Evolutionary conservation across 2,797 vertebrate genomes (phyloP), one percentile per base, ranked within the genome.

Genomic region (Amphiprion clarkii): DNA sequence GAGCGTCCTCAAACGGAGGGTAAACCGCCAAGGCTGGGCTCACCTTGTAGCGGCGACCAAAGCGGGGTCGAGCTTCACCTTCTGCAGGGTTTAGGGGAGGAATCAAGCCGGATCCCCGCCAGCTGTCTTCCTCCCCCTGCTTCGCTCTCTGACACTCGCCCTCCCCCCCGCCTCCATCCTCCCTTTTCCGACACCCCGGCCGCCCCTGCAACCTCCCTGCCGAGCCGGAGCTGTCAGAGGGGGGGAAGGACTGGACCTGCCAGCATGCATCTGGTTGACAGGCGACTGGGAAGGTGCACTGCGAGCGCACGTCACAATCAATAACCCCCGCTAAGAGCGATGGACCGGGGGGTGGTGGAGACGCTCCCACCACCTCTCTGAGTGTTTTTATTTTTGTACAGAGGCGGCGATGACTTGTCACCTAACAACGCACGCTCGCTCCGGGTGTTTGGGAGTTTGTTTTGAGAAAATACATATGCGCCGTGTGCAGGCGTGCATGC

Each of bases 261-360:
- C 96, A 95, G 95, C 94, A 89, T 86, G 88, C 87, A 87, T 96
- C 68, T 93, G 81, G 57, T 3, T 96, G 96, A 97, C 89, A 94
- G 88, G 93, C 73, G 81, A 87, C 95, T 94, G 84, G 91, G 92
- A 96, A 96, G 95, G 95, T 96, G 94, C 95, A 95, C 93, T 92
- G 87, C 88, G 64, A 96, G 95, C 94, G 86, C 93, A 93, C 94
- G 94, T 96, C 95, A 96, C 92, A 94, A 95, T 94, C 92, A 94
- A 96, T 96, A 95, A 97, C 90, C 88, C 93, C 87, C 72, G 93
- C 93, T 92, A 86, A 89, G 91, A 70, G 61, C 93, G 93, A 94
- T 90, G 94, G 83, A 75, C 59, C 16, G 23, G 27, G 66, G 78
- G 72, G 81, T n/a, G 79, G 29, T 48, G 76, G 9, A 67, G 72